Conservation (phyloP, 2,888 invertebrate genomes). For the Malthinus flaveolus region DNA sequence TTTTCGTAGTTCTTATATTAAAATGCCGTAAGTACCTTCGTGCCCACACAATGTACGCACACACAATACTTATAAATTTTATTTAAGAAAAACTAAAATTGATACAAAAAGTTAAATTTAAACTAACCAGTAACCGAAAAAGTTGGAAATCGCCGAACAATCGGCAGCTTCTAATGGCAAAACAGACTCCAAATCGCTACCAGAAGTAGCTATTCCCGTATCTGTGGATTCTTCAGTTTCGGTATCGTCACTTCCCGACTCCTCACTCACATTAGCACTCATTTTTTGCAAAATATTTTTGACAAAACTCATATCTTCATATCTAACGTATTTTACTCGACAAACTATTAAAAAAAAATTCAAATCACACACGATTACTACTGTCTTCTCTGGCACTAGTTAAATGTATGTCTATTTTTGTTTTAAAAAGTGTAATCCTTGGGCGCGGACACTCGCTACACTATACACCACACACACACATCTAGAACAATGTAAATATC, state of each 20-base stretch:
- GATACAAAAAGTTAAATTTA: not conserved
- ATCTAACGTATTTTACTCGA: constrained; percentile 12
- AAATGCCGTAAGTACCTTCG: not conserved
- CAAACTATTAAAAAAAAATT: too few species aligned
- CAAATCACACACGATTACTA: constrained; percentile 12
- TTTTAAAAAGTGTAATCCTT: constrained; percentile 23
- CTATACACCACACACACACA: constrained; percentile 19
- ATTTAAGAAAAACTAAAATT: not conserved
- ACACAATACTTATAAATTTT: not conserved
- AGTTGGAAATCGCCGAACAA: constrained; percentile 53
- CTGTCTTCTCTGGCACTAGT: constrained; percentile 20
- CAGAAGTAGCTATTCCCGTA: constrained; percentile 48
- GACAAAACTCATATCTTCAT: constrained; percentile 49
- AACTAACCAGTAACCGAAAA: constrained; percentile 55
- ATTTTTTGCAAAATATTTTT: constrained; percentile 50
- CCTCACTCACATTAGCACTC: constrained; percentile 40
- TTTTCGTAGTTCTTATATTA: not conserved
- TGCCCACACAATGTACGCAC: too few species aligned
- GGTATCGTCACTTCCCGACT: constrained; percentile 32
- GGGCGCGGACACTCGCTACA: constrained; percentile 24
- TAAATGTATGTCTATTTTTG: constrained; percentile 30
- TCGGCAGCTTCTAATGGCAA: constrained; percentile 45
- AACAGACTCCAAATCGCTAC: constrained; percentile 46
- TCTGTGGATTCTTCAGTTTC: constrained; percentile 48
- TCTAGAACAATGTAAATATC: constrained; percentile 25